Evolutionary conservation across 2,113 vertebrate genomes (phyloP).

Genomic region (Hippopotamus amphibius): DNA sequence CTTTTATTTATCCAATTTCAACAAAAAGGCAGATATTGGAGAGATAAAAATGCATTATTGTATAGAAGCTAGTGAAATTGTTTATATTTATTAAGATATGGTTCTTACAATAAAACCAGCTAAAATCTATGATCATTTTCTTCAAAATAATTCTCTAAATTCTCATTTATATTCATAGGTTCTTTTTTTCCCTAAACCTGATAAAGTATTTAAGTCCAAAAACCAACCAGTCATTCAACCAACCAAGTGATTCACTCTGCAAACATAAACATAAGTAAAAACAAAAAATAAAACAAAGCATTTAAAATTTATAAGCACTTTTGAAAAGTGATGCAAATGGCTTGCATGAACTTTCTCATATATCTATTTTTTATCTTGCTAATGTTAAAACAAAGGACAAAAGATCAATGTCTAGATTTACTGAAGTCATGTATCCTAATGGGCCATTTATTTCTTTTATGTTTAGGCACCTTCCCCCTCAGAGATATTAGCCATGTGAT

Average conservation of each 20-base stretch:
- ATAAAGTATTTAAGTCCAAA: constrained; percentile 14
- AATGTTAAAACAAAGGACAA: constrained; percentile 11
- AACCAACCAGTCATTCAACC: constrained; percentile 21
- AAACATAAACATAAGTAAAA: constrained; percentile 47
- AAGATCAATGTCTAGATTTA: constrained; percentile 34
- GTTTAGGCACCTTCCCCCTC: background rate
- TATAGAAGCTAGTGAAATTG: constrained; percentile 40
- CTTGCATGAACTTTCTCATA: background rate
- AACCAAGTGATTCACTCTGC: constrained; percentile 9
- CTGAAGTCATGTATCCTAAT: background rate
- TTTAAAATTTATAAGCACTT: constrained; percentile 42
- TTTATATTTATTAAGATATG: constrained; percentile 54
- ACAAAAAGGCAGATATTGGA: constrained; percentile 42
- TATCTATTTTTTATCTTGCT: background rate
- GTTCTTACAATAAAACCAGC: constrained; percentile 59
- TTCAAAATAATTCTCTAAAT: constrained; percentile 63
- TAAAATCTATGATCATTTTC: constrained; percentile 62
- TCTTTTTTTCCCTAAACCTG: background rate
- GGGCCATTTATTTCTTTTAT: background rate
- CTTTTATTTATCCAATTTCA: constrained; percentile 49
- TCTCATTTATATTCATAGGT: constrained; percentile 46
- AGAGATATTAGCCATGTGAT: background rate
- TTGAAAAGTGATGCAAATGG: constrained; percentile 40
- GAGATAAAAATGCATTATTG: constrained; percentile 44
- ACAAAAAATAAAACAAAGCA: constrained; percentile 1